These are phyloP conservation scores for Euplagia quadripunctaria DNA, from an alignment of 2,888 invertebrate species.

Conservation along the genomic window DNA sequence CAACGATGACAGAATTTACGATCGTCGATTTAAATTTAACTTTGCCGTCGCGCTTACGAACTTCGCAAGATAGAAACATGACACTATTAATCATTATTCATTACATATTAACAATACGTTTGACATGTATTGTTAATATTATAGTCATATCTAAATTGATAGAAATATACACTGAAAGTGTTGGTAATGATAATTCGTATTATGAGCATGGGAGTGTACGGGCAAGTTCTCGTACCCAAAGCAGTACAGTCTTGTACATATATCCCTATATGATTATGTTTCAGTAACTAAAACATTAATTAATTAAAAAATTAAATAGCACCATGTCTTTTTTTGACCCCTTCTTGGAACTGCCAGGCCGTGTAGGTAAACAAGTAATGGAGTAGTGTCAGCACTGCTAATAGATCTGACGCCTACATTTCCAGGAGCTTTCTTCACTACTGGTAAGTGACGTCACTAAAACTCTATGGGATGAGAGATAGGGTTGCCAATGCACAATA, in stretches of 20 bases:
- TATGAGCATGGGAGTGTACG: neutral
- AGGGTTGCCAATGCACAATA: too few species aligned
- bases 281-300: too few species aligned
- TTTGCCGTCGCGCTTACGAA: neutral
- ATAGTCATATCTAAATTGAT: neutral
- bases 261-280: neutral
- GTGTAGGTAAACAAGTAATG: neutral
- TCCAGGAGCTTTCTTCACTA: neutral
- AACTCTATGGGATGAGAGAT: neutral
- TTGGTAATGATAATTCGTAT: neutral
- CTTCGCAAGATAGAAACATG: neutral
- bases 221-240: too few species aligned
- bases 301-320: too few species aligned
- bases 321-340: too few species aligned
- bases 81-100: too few species aligned
- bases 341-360: too few species aligned
- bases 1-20: conserved; percentile 1
- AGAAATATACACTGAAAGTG: neutral
- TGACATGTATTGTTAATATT: too few species aligned
- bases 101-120: too few species aligned
- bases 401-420: neutral
- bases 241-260: too few species aligned
- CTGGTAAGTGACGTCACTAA: neutral
- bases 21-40: conserved; percentile 8
- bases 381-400: neutral